Conservation (phyloP, 2,888 invertebrate genomes). For the Leucozona laternaria region DNA sequence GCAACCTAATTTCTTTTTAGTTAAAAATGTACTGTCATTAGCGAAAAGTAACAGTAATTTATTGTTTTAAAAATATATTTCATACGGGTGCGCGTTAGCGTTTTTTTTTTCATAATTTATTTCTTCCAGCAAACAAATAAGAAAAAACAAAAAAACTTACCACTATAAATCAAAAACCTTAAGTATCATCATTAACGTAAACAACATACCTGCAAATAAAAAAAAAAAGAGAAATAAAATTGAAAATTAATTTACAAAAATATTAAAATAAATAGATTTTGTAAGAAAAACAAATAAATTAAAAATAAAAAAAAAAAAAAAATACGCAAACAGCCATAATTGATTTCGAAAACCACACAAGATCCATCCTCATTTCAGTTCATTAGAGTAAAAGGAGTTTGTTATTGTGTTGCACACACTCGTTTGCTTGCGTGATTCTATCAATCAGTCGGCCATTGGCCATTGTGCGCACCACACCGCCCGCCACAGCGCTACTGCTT, state of each 20-base stretch:
- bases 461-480: not conserved
- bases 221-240: constrained; percentile 8
- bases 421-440: constrained; percentile 60
- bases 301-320: constrained; percentile 1
- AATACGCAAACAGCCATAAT: constrained; percentile 18
- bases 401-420: constrained; percentile 38
- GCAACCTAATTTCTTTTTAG: not conserved
- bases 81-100: not conserved
- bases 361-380: constrained; percentile 33
- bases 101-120: not conserved
- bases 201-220: constrained; percentile 45
- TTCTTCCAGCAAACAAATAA: not conserved
- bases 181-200: constrained; percentile 26
- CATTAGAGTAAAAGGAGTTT: constrained; percentile 57
- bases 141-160: constrained; percentile 34
- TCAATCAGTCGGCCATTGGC: constrained; percentile 53
- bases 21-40: constrained; percentile 12
- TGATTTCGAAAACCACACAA: constrained; percentile 31
- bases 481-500: not conserved
- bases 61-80: constrained; percentile 5
- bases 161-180: constrained; percentile 33
- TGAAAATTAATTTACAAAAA: constrained; percentile 12
- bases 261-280: constrained; percentile 34
- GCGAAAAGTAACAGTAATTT: constrained; percentile 1
- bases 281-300: constrained; percentile 37